These are phyloP conservation scores for Colaptes auratus DNA, from an alignment of 2,113 vertebrate genomes.

Conservation along the genomic window DNA sequence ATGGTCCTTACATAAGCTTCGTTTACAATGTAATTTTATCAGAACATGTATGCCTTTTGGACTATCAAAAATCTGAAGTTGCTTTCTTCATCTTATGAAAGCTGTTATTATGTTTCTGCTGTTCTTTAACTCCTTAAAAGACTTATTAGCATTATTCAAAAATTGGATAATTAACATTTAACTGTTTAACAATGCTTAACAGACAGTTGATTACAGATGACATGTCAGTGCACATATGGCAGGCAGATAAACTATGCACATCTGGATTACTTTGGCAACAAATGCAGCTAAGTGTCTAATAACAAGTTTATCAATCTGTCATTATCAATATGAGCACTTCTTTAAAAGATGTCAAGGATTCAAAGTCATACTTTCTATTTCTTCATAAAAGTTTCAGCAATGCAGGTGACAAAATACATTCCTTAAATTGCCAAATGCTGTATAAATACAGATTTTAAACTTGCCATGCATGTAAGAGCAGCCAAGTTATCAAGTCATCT, in stretches of 20 bases:
- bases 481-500: constrained; percentile 32
- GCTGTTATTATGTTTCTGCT: neutral
- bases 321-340: constrained; percentile 83
- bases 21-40: neutral
- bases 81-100: constrained; percentile 11
- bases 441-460: constrained; percentile 74
- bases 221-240: constrained; percentile 84
- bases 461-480: constrained; percentile 30
- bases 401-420: constrained; percentile 78
- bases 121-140: constrained; percentile 59
- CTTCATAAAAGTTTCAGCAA: constrained; percentile 77
- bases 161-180: constrained; percentile 76
- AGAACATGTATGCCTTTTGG: neutral
- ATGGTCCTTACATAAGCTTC: neutral
- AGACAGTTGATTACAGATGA: constrained; percentile 84
- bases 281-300: constrained; percentile 79
- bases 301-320: constrained; percentile 85
- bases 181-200: constrained; percentile 80
- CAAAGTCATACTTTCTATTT: constrained; percentile 79
- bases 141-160: constrained; percentile 67
- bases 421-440: constrained; percentile 73
- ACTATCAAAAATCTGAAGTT: constrained; percentile 14
- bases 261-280: constrained; percentile 87
- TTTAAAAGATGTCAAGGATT: constrained; percentile 77
- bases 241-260: constrained; percentile 85